Evolutionary conservation across 2,888 invertebrate species (phyloP), one percentile per base, ranked within the genome.

Genomic region (Myopa tessellatipennis): DNA sequence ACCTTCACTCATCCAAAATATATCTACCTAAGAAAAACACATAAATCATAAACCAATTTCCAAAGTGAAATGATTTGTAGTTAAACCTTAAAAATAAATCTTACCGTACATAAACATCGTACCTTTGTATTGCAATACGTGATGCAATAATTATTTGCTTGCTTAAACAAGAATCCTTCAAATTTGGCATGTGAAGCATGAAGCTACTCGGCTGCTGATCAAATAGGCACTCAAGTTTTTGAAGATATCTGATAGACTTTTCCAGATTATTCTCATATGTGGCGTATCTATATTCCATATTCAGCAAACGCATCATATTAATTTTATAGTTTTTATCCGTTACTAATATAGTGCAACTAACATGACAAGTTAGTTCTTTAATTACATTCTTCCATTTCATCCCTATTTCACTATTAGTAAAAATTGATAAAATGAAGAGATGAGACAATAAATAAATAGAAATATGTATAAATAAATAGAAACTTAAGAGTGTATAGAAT

Each of bases 161-260:
- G 14, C 52, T 74, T 26, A 81, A 65, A 52, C 79, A 81, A 58
- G 65, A 61, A 26, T 76, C 26, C 3, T 65, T 69, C n/a, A 78
- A 71, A 63, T 81, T 78, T 12, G 81, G 80, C 26, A 80, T 72
- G 77, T 80, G 81, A 12, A 81, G 60, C 26, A 69, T 68, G 65
- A 77, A 79, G 5, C 52, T 50, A 0, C 67, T 50, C 1, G 16
- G 26, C 58, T 77, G 50, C 14, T 14, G 58, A 34, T 36, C 38
- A 26, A 78, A 50, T 16, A 81, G 69, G 16, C 58, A 40, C 10
- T 58, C 55, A 26, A 80, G 78, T 10, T 73, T 12, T 6, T 78
- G 69, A 72, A 81, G 77, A 36, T 74, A 78, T 52, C 16, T 60
- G 14, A 80, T 61, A 38, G 79, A 79, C 65, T 78, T 77, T 7